These are phyloP conservation scores for Microplitis demolitor DNA, from an alignment of 1,140 invertebrate species.

Conservation along the genomic window DNA sequence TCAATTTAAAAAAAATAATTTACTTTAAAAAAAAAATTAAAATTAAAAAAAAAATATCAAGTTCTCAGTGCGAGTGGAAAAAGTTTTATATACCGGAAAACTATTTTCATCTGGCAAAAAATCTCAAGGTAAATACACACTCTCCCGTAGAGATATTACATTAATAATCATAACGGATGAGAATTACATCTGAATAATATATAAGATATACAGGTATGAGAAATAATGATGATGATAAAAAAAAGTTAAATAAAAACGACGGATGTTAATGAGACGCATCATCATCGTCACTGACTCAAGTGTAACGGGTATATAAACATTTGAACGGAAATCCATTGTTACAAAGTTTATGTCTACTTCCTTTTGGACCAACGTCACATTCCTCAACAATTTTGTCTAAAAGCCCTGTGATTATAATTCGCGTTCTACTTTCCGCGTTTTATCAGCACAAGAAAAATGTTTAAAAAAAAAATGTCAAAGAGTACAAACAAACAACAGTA, in stretches of 20 bases:
- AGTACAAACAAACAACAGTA: background rate
- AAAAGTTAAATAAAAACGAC: background rate
- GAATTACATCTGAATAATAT: conserved; percentile 7
- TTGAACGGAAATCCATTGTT: conserved; percentile 20
- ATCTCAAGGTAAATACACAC: background rate
- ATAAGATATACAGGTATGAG: background rate
- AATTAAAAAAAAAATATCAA: background rate
- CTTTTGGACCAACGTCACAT: background rate
- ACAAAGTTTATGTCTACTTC: background rate
- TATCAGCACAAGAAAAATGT: no score
- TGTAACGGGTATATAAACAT: background rate
- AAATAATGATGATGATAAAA: background rate
- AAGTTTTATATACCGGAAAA: no score
- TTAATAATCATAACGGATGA: conserved; percentile 10
- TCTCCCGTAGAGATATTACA: background rate
- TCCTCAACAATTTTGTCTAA: background rate
- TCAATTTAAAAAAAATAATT: background rate
- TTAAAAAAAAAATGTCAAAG: background rate
- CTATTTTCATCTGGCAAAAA: background rate
- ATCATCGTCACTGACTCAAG: background rate
- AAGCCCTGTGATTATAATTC: conserved; percentile 1
- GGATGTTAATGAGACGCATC: conserved; percentile 9
- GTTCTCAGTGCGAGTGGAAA: no score
- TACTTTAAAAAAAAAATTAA: background rate
- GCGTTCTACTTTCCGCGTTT: background rate